These are phyloP conservation scores for Mizuhopecten yessoensis DNA, from an alignment of 1,140 invertebrate genomes.

Conservation along the genomic window DNA sequence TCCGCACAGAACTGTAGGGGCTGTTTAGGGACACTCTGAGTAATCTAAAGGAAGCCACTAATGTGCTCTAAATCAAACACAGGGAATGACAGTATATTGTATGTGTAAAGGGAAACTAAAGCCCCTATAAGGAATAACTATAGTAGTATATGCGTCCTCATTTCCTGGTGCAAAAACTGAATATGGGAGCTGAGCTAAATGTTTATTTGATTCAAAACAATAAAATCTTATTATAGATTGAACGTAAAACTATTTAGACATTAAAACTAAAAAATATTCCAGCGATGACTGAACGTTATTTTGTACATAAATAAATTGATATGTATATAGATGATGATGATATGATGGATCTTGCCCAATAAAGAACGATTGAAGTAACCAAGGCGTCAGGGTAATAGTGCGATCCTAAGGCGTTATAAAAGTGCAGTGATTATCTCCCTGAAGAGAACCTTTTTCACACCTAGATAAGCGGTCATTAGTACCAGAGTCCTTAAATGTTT, in stretches of 20 bases:
- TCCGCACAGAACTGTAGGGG: neutral
- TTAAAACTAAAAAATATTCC: too few relatives aligned
- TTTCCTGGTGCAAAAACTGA: neutral
- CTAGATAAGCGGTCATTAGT: slow-evolving; percentile 31
- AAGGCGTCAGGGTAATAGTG: neutral
- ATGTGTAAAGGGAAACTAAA: neutral
- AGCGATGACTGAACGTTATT: too few relatives aligned
- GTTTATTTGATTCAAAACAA: neutral
- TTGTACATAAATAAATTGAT: neutral
- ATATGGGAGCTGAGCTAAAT: neutral
- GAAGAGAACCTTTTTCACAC: neutral
- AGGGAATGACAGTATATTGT: neutral
- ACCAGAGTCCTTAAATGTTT: slow-evolving; percentile 19
- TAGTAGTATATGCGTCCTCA: too few relatives aligned
- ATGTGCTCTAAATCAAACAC: neutral
- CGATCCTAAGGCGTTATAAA: neutral
- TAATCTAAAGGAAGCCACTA: neutral
- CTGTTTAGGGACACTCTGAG: neutral
- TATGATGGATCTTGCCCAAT: too few relatives aligned
- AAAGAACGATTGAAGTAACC: too few relatives aligned
- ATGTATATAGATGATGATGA: too few relatives aligned
- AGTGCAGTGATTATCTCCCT: neutral
- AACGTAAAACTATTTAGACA: neutral
- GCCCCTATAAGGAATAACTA: neutral
- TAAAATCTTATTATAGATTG: neutral